Evolutionary conservation across 1,140 invertebrate genomes (phyloP).

Genomic region (Aporrectodea caliginosa): DNA sequence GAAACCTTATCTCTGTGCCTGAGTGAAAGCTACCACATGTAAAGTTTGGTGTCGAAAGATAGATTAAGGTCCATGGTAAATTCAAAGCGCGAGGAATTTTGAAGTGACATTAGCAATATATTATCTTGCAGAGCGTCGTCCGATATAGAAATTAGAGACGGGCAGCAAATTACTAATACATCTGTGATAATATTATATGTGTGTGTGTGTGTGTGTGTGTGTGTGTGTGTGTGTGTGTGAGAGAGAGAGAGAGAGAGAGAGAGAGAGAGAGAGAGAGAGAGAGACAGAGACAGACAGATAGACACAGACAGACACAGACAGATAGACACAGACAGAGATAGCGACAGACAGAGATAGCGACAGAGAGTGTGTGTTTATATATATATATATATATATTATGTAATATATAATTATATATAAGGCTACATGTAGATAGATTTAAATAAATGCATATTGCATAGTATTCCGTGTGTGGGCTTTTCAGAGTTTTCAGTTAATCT

Average conservation of each 20-base stretch:
- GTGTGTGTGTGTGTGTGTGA: not conserved
- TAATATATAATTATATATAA: no score
- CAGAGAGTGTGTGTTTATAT: no score
- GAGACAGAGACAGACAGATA: not conserved
- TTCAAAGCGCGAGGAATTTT: not conserved
- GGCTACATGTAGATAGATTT: no score
- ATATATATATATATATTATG: no score
- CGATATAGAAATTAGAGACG: not conserved
- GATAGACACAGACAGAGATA: not conserved
- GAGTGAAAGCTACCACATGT: no score
- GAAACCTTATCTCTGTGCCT: no score
- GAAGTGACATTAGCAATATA: not conserved
- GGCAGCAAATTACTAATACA: not conserved
- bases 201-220: not conserved
- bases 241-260: conserved; percentile 1
- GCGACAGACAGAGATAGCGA: not conserved
- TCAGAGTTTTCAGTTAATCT: no score
- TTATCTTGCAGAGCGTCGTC: no score
- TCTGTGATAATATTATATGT: not conserved
- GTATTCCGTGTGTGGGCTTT: no score
- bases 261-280: conserved; percentile 1
- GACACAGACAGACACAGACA: not conserved
- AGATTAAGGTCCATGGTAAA: not conserved
- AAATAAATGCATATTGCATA: no score
- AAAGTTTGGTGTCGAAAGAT: not conserved